Conservation (phyloP, 2,888 invertebrate genomes). For the Tiliacea citrago region DNA sequence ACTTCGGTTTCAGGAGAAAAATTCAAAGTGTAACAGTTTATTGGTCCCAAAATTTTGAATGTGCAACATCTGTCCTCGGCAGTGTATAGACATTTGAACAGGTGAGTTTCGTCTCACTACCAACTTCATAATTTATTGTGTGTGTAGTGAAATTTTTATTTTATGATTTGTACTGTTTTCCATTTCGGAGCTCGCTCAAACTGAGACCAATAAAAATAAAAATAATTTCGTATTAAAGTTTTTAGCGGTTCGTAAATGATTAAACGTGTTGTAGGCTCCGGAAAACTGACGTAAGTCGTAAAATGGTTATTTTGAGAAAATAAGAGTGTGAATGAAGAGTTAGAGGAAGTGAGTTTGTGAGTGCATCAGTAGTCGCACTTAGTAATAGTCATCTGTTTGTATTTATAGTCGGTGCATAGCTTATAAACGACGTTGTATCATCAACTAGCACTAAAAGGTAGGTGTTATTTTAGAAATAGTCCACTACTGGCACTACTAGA, state of each 20-base stretch:
- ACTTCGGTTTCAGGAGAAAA: constrained; percentile 70
- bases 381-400: constrained; percentile 49
- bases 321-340: constrained; percentile 23
- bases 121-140: constrained; percentile 42
- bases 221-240: constrained; percentile 25
- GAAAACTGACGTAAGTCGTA: constrained; percentile 58
- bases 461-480: constrained; percentile 61
- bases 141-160: constrained; percentile 44
- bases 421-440: constrained; percentile 33
- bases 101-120: constrained; percentile 62
- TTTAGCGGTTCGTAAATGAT: constrained; percentile 45
- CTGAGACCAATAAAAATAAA: constrained; percentile 41
- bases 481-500: constrained; percentile 32
- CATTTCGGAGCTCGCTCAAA: constrained; percentile 21
- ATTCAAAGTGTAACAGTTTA: constrained; percentile 69
- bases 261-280: constrained; percentile 33
- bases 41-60: constrained; percentile 60
- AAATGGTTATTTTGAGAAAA: constrained; percentile 59
- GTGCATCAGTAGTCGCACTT: constrained; percentile 57
- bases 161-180: constrained; percentile 32
- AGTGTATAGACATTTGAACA: constrained; percentile 62
- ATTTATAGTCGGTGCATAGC: constrained; percentile 43
- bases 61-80: constrained; percentile 54
- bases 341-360: constrained; percentile 52
- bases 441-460: constrained; percentile 38